Evolutionary conservation across 2,888 invertebrate genomes (phyloP).

Genomic region (Phyllotreta cruciferae): DNA sequence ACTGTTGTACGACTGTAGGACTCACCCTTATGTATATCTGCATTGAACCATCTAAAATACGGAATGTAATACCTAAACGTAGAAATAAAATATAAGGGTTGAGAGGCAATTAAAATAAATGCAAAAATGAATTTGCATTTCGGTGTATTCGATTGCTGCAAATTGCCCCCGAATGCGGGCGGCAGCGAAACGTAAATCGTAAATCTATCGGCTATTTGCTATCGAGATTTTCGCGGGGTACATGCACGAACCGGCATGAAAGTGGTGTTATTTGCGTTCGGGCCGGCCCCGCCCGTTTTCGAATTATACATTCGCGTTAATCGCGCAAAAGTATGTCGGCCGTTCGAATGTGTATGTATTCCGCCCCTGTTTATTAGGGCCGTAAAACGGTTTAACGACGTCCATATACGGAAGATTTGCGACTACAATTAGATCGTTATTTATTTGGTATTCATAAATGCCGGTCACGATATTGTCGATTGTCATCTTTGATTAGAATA

Average conservation of each 20-base stretch:
- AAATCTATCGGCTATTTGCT: slow-evolving; percentile 40
- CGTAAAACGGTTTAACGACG: slow-evolving; percentile 21
- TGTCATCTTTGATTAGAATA: slow-evolving; percentile 8
- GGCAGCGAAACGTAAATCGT: slow-evolving; percentile 21
- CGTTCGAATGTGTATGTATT: slow-evolving; percentile 6
- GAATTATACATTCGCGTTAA: slow-evolving; percentile 28
- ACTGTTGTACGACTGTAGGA: too few species aligned
- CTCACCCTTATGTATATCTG: too few species aligned
- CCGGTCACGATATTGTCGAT: slow-evolving; percentile 18
- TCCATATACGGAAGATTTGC: slow-evolving; percentile 17
- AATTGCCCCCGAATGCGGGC: slow-evolving; percentile 13
- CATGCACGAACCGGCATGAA: slow-evolving; percentile 22
- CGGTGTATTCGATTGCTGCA: slow-evolving; percentile 4
- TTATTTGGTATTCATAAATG: slow-evolving; percentile 18
- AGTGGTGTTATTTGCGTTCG: slow-evolving; percentile 27
- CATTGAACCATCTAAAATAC: too few species aligned
- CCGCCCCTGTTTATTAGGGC: slow-evolving; percentile 18
- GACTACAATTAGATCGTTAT: slow-evolving; percentile 17
- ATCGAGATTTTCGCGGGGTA: slow-evolving; percentile 25
- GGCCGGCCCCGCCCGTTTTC: slow-evolving; percentile 22
- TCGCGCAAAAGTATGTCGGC: slow-evolving; percentile 25
- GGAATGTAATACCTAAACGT: too few species aligned
- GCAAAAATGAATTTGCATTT: not conserved
- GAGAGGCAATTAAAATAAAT: too few species aligned
- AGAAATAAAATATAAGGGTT: too few species aligned